Base-by-base conservation (phyloP, 2,113 vertebrate genomes). In the Tylochromis polylepis region DNA sequence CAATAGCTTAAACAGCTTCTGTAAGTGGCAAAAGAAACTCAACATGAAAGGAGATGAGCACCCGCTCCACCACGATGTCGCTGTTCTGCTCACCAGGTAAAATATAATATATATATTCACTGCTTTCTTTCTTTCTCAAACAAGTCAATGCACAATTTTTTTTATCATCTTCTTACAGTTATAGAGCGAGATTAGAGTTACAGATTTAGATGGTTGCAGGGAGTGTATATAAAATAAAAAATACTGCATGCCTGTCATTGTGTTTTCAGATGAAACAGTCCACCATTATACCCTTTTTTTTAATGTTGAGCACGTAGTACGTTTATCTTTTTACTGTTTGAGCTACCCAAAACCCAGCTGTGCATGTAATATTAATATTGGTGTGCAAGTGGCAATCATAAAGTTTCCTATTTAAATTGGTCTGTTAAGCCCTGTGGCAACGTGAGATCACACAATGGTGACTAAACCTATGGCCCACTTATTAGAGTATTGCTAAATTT, bases 21-120 rank as follows among this genome's bases (percentile, higher is more conserved):
- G 99, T 92, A 99, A 97, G 70, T 99, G 99, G 99, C 99, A 99
- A 95, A 99, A 98, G 87, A 96, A 91, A 65, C 95, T 99, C 80
- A 99, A 99, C 10, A 89, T 97, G 88, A 99, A 98, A 84, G 97
- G 97, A 62, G 99, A 99, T 0, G 91, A 96, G 0, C 97, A 99
- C 57, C 97, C 98, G 0, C 95, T 97, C 65, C 99, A 99, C 85
- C 99, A 99, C 0, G 99, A 99, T 0, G 97, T 98, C 0, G 97
- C 99, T 0, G 96, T 99, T 14, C 97, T 99, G 53, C 97, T 99
- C 83, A 99, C 99, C n/a, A 98, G 99, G 99, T 99, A 94, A 18
- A 2, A 60, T 3, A 4, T 51, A 38, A 16, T n/a, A n/a, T n/a
- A n/a, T n/a, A n/a, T n/a, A 22, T 3, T 16, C 10, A 22, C 46